Base-by-base conservation (phyloP, 2,888 invertebrate genomes). In the Nipponacmea schrenckii region DNA sequence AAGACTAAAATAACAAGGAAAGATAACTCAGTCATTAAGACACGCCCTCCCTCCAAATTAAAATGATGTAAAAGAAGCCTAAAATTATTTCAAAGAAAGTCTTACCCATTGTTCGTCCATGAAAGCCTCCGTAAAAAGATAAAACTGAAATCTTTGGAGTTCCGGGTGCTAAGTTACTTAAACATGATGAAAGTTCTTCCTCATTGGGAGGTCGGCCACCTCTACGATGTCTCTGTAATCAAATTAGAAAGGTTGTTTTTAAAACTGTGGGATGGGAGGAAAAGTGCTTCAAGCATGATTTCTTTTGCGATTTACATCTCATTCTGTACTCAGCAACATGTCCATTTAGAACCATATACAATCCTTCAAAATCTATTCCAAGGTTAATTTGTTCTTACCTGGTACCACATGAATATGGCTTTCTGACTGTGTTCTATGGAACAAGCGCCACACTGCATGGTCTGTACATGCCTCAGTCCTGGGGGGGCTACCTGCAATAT, bases 381-480 rank as follows among this genome's bases (percentile, higher is more conserved):
- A 39, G 7, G 8, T 39, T 10, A 8, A 8, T 2, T 10, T 39
- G 17, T 44, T 44, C 85, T 83, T 82, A 89, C 89, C 83, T 92
- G 92, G 85, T 96, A 95, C 91, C 94, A 93, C 85, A 98, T 94
- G 86, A 97, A 97, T 62, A 95, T 94, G 66, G 94, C 94, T 90
- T 99, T 99, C 86, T 93, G 95, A 0, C 98, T 97, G 89, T 98
- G 98, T 90, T 99, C 98, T 86, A 97, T 96, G 0, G 98, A 96
- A 84, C 98, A 98, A 0, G 98, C 95, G 12, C 89, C 89, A 81
- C 89, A 89, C 2, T 83, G 83, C 88, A 99, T 98, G 0, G 98
- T 98, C 63, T 95, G 94, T 7, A 97, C 91, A 82, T 94, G 92
- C 4, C 91, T 90, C 68, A 97, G 88, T 3, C 95, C 95, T 45